Base-by-base conservation (phyloP, 1,140 invertebrate species). In the Drosophila sp. region DNA sequence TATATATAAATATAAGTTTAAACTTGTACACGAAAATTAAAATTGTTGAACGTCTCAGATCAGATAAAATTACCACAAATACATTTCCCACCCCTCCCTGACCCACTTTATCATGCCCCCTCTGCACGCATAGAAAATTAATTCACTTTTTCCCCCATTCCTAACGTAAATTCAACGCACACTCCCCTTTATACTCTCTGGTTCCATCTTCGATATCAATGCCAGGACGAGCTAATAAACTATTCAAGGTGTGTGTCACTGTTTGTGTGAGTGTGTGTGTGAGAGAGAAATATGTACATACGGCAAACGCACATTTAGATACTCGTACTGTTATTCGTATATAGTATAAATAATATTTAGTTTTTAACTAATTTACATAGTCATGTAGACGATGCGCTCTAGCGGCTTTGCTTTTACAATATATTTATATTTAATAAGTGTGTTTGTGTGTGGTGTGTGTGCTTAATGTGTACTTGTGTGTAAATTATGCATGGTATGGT, bases 341-440 rank as follows among this genome's bases (percentile, higher is more conserved):
- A 70, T 72, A 64, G 77, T 78, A 86, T 87, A 86, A 86, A 86
- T 86, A 86, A 80, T 57, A 72, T 86, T 80, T 87, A 87, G 82
- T 87, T 87, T 87, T 87, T 89, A 87, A 87, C 83, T 87, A 87
- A 82, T 87, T 87, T 87, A 87, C 82, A 87, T 89, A 82, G 72
- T 87, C 82, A 80, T 87, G 57, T 80, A 82, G 78, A 87, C 78
- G 61, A 86, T 87, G 82, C 82, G 82, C 83, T 87, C 79, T 82
- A 81, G 83, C 79, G 82, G 83, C 82, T 77, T 71, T 69, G 69
- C 76, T 62, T 76, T 76, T 75, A 48, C 51, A 80, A 62, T 81
- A 76, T 80, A 78, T 64, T 16, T 56, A 16, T 83, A 72, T 58
- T 40, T 62, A 59, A 64, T 36, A 81, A 57, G 53, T 72, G 72